Evolutionary conservation across 2,113 vertebrate genomes (phyloP).

Genomic region (Chaetodon trifascialis): DNA sequence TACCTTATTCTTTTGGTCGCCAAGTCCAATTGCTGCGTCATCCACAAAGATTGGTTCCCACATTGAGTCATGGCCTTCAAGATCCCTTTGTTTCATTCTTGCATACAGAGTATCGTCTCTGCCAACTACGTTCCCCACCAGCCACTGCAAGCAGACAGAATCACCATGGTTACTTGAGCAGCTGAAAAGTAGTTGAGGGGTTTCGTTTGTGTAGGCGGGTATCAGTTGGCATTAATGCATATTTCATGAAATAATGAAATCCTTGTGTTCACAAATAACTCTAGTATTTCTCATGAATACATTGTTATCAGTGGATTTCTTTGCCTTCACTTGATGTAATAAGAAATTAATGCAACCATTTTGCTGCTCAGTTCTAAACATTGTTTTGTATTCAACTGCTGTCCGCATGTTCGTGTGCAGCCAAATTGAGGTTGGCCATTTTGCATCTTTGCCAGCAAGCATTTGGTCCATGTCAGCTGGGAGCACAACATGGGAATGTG

Average conservation of each 20-base stretch:
- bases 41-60: slow-evolving; percentile 89
- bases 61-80: slow-evolving; percentile 85
- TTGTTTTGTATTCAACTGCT: neutral
- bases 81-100: slow-evolving; percentile 87
- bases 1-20: slow-evolving; percentile 87
- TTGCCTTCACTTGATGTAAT: neutral
- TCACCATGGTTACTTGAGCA: slow-evolving; percentile 55
- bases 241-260: slow-evolving; percentile 1
- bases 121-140: slow-evolving; percentile 87
- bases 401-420: neutral
- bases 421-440: neutral
- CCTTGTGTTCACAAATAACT: neutral
- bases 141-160: slow-evolving; percentile 82
- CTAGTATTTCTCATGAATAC: neutral
- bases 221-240: neutral
- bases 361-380: neutral
- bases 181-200: slow-evolving; percentile 5
- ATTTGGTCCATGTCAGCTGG: slow-evolving; percentile 6
- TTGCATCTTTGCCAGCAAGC: slow-evolving; percentile 14
- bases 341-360: neutral
- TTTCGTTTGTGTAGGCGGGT: neutral
- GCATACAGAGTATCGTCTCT: slow-evolving; percentile 86
- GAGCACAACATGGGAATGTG: slow-evolving; percentile 8
- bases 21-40: slow-evolving; percentile 84
- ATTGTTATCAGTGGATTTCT: neutral